phyloP scores from a whole-genome alignment of 2,888 invertebrate genomes.

The Cantharis nigra region DNA sequence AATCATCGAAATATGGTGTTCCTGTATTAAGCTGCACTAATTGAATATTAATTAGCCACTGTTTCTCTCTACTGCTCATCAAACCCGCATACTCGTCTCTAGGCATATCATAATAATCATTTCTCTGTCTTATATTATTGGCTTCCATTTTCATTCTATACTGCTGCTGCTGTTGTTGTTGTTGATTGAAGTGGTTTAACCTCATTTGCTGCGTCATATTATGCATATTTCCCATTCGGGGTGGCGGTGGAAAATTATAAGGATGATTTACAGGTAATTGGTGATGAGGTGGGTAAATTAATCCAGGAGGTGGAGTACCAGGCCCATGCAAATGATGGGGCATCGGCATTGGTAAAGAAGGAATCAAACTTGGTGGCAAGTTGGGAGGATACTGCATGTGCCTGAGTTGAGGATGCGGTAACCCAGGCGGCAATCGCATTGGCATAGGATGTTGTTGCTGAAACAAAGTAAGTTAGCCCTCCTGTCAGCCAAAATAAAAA shows the following conservation, averaged over 20 bases:
- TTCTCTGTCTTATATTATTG: constrained; percentile 41
- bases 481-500: background rate
- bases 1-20: constrained; percentile 96
- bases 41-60: constrained; percentile 96
- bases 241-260: constrained; percentile 46
- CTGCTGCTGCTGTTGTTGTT: constrained; percentile 42
- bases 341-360: constrained; percentile 36
- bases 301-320: constrained; percentile 31
- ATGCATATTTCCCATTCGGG: constrained; percentile 44
- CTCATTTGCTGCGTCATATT: constrained; percentile 11
- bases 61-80: constrained; percentile 93
- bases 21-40: constrained; percentile 90
- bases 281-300: constrained; percentile 35
- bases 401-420: constrained; percentile 47
- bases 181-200: constrained; percentile 36
- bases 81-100: constrained; percentile 86
- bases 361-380: constrained; percentile 45
- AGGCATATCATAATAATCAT: constrained; percentile 36
- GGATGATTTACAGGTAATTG: constrained; percentile 39
- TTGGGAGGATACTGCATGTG: constrained; percentile 38
- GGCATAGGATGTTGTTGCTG: constrained; percentile 20
- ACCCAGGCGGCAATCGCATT: constrained; percentile 41
- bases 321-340: constrained; percentile 35
- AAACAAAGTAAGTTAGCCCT: background rate
- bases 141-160: constrained; percentile 28